Conservation (phyloP, 2,888 invertebrate species). For the Drosophila monieri region DNA sequence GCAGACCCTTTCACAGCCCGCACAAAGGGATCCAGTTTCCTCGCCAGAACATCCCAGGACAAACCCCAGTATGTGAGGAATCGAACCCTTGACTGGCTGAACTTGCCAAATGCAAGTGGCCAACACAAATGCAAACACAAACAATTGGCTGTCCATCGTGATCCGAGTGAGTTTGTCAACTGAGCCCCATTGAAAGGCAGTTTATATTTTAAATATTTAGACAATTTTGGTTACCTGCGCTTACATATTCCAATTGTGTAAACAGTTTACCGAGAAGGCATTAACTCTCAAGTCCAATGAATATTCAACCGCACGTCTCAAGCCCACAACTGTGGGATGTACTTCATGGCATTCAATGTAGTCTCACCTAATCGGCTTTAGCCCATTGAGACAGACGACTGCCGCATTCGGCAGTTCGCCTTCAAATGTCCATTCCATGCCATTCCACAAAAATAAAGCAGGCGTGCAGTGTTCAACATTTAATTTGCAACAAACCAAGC, state of each 20-base stretch:
- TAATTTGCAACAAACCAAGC: conserved; percentile 33
- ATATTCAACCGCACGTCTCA: background rate
- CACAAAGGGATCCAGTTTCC: background rate
- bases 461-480: conserved; percentile 40
- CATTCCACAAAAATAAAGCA: conserved; percentile 40
- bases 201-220: background rate
- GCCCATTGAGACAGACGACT: conserved; percentile 8
- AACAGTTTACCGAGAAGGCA: background rate
- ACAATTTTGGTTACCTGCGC: background rate
- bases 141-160: background rate
- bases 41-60: background rate
- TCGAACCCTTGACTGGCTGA: background rate
- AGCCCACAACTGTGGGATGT: background rate
- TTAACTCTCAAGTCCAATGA: background rate
- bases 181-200: background rate
- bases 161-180: background rate
- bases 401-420: conserved; percentile 4
- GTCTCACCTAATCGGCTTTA: conserved; percentile 32
- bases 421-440: conserved; percentile 19
- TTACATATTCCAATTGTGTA: background rate
- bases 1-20: background rate
- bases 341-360: background rate
- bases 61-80: background rate
- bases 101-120: background rate
- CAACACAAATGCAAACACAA: background rate